Percentiles rank a stretch among this genome's conserved stretches.
Evolutionary conservation across 2,113 vertebrate species (phyloP).

Genomic region (Psilopsiagon aymara): DNA sequence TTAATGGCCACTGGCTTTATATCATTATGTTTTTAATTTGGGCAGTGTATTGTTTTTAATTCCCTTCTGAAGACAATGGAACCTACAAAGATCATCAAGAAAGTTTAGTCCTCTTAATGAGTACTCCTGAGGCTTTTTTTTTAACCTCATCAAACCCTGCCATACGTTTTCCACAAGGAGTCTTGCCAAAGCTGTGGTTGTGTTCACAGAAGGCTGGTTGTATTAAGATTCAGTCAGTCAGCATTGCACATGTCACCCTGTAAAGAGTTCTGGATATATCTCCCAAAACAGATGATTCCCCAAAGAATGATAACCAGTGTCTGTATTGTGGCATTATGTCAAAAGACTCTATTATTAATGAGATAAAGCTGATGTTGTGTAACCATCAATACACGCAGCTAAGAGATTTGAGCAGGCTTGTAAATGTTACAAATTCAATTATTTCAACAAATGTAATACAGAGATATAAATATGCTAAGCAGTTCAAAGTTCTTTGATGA

Average conservation of each 20-base stretch:
- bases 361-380: slow-evolving; percentile 30
- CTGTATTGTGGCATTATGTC: slow-evolving; percentile 6
- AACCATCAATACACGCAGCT: slow-evolving; percentile 47
- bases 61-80: not conserved
- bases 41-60: not conserved
- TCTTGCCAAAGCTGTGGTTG: not conserved
- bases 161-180: not conserved
- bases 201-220: slow-evolving; percentile 12
- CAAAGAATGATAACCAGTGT: slow-evolving; percentile 16
- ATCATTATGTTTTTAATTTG: slow-evolving; percentile 30
- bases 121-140: not conserved
- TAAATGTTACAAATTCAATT: slow-evolving; percentile 67
- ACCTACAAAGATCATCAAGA: not conserved
- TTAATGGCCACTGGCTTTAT: slow-evolving; percentile 4
- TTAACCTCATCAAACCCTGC: not conserved
- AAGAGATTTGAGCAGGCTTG: not conserved
- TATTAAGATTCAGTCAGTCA: slow-evolving; percentile 28
- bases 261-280: not conserved
- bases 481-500: slow-evolving; percentile 33
- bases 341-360: slow-evolving; percentile 67
- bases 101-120: not conserved
- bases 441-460: slow-evolving; percentile 65
- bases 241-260: not conserved
- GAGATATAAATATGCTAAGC: slow-evolving; percentile 58
- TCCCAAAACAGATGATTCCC: slow-evolving; percentile 27